A percentile compares a stretch with the other conserved stretches of the same genome.
phyloP scores from a whole-genome alignment of 1,140 invertebrate genomes.

The Antheraea mylitta region DNA sequence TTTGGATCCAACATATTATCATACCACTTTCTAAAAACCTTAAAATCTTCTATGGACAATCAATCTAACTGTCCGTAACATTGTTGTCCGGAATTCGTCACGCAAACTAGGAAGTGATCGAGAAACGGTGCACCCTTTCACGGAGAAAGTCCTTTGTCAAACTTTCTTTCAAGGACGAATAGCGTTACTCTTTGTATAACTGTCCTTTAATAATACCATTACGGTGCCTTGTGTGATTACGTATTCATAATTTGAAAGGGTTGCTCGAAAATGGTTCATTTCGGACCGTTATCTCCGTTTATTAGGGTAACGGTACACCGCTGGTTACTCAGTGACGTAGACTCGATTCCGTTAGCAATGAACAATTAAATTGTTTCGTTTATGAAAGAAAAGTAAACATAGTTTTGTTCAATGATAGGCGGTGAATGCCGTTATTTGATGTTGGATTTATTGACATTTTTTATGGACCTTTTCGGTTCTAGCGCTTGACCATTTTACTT shows the following conservation, averaged over 20 bases:
- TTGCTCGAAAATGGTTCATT: conserved; percentile 64
- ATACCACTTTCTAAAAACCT: neutral
- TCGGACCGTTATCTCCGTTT: conserved; percentile 51
- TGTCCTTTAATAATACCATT: conserved; percentile 41
- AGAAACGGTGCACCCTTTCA: conserved; percentile 45
- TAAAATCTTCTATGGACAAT: conserved; percentile 20
- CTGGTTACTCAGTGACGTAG: conserved; percentile 40
- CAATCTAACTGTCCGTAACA: conserved; percentile 19
- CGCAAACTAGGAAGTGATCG: conserved; percentile 50
- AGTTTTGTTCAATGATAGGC: conserved; percentile 46
- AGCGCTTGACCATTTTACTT: too few relatives aligned
- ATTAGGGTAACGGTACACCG: conserved; percentile 49
- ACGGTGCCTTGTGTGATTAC: conserved; percentile 71
- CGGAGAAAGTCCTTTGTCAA: conserved; percentile 66
- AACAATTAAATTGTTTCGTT: conserved; percentile 21
- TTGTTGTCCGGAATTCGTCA: conserved; percentile 43
- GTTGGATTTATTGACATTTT: too few relatives aligned
- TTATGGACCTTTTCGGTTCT: too few relatives aligned
- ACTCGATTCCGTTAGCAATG: conserved; percentile 36
- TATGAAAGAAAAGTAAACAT: conserved; percentile 33
- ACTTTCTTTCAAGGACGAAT: conserved; percentile 52
- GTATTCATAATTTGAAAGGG: conserved; percentile 60
- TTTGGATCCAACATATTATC: too few relatives aligned
- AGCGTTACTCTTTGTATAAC: conserved; percentile 65
- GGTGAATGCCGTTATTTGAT: neutral